A percentile compares a stretch with the other conserved stretches of the same genome.
These are phyloP conservation scores for Orientallactaga bullata DNA, from an alignment of 2,113 vertebrate species.

Conservation along the genomic window DNA sequence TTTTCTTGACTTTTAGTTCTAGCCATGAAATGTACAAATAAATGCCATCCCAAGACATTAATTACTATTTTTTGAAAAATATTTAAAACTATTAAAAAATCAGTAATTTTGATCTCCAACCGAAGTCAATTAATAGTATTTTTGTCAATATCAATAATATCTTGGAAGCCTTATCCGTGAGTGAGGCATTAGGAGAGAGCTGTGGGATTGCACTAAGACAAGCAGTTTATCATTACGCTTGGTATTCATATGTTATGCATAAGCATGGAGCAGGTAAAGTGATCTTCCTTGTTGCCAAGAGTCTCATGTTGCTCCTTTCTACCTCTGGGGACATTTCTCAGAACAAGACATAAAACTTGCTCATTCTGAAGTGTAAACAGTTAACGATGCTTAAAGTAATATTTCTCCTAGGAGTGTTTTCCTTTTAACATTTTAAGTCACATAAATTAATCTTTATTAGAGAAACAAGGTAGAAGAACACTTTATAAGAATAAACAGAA, in stretches of 20 bases:
- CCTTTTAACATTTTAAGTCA: constrained; percentile 60
- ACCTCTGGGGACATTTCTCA: constrained; percentile 61
- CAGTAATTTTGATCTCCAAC: constrained; percentile 1
- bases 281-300: background rate
- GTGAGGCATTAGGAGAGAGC: background rate
- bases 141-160: background rate
- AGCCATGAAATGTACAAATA: background rate
- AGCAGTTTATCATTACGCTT: background rate
- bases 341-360: constrained; percentile 62
- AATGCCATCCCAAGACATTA: background rate
- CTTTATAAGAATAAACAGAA: background rate
- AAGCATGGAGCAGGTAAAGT: constrained; percentile 14
- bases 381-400: constrained; percentile 34
- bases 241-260: background rate
- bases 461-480: constrained; percentile 46
- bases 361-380: constrained; percentile 66
- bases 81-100: background rate
- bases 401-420: constrained; percentile 66
- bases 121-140: background rate
- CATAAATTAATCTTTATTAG: constrained; percentile 45
- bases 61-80: background rate
- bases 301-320: background rate
- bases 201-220: background rate
- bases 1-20: background rate
- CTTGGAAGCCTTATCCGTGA: background rate